phyloP scores from a whole-genome alignment of 2,888 invertebrate species.

The Spisula subtruncata region DNA sequence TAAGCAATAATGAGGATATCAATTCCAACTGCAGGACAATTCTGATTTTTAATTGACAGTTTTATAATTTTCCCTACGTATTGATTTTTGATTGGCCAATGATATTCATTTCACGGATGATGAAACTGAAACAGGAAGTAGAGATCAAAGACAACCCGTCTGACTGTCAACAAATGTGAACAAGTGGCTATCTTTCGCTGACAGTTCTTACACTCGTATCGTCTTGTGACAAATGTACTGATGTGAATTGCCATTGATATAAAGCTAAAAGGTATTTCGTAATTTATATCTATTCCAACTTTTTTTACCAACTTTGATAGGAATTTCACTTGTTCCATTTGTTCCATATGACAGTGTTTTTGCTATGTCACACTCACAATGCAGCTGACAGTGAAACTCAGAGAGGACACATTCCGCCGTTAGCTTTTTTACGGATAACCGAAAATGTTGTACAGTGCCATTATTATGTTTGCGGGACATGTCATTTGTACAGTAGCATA shows the following conservation, averaged over 20 bases:
- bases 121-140: constrained; percentile 53
- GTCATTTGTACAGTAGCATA: too few relatives aligned
- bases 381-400: not conserved
- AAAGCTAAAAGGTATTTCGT: not conserved
- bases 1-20: not conserved
- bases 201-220: not conserved
- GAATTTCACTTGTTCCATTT: too few relatives aligned
- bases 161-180: constrained; percentile 24
- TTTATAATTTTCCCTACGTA: constrained; percentile 47
- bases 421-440: not conserved
- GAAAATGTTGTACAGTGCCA: not conserved
- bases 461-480: not conserved
- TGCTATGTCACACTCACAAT: not conserved
- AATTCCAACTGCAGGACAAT: not conserved
- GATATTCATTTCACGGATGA: constrained; percentile 39
- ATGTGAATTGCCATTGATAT: not conserved
- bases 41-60: not conserved
- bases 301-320: not conserved
- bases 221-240: not conserved
- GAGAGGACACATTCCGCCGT: not conserved
- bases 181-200: not conserved
- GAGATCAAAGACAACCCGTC: constrained; percentile 42
- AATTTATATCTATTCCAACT: not conserved
- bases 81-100: constrained; percentile 51
- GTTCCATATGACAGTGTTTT: not conserved